Evolutionary conservation across 1,140 invertebrate genomes (phyloP).

Genomic region (Drosophila lini): DNA sequence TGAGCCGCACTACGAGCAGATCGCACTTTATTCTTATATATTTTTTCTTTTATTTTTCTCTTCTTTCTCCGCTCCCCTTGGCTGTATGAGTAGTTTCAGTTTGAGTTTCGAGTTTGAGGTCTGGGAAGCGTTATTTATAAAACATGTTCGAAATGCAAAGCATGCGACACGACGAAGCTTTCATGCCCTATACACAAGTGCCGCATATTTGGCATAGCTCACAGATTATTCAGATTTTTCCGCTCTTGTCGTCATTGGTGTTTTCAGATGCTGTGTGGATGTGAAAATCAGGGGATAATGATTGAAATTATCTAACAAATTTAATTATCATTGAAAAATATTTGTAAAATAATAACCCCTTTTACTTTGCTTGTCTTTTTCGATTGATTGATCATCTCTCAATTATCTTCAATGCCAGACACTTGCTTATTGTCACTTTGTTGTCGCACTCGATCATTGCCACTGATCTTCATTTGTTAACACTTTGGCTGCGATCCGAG

Average conservation of each 20-base stretch:
- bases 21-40: constrained; percentile 59
- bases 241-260: neutral
- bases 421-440: constrained; percentile 38
- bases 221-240: constrained; percentile 66
- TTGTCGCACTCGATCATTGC: constrained; percentile 43
- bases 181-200: constrained; percentile 80
- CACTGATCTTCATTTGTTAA: constrained; percentile 33
- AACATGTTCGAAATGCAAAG: constrained; percentile 79
- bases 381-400: constrained; percentile 21
- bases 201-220: constrained; percentile 62
- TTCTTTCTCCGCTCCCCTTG: neutral
- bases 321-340: neutral
- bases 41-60: neutral
- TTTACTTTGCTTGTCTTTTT: neutral
- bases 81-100: constrained; percentile 21
- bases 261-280: neutral
- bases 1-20: constrained; percentile 53
- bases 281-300: neutral
- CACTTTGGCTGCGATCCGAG: constrained; percentile 37
- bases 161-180: constrained; percentile 80
- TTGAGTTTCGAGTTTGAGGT: constrained; percentile 45
- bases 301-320: neutral
- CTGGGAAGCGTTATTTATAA: constrained; percentile 79
- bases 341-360: neutral
- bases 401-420: constrained; percentile 21